Base-by-base conservation (phyloP, 1,140 invertebrate species). In the Hylaeus anthracinus region DNA sequence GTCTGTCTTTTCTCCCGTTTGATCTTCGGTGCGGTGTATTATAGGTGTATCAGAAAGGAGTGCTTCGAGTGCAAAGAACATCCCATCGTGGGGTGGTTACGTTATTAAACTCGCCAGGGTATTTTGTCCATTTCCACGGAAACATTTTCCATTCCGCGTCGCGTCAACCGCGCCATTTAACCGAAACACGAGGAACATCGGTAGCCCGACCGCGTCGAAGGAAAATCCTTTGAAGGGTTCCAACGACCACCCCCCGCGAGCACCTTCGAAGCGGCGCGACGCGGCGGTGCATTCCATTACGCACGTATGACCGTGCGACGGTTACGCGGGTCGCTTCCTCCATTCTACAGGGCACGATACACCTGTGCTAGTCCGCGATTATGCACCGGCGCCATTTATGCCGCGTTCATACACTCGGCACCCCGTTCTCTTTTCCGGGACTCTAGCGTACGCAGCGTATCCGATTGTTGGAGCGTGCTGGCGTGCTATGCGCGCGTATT, bases 331-430 rank as follows among this genome's bases (percentile, higher is more conserved):
- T 12, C 64, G 61, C 41, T 79, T 86, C 66, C 66, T 77, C 56
- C 70, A 61, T 79, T 72, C 55, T 70, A 51, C 60, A 15, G 26
- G 12, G n/a, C 67, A 43, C 66, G 61, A 72, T 82, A 70, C 84
- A 83, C 85, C 73, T 88, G 84, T 61, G 75, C 48, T 80, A 48
- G 41, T 69, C 69, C 58, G 60, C 69, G 70, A 79, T 85, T 83
- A 83, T 86, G 84, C 80, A 72, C 55, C 81, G 67, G 12, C 63
- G 85, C 77, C 75, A 75, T 86, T 85, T 83, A 76, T 75, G 60
- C 39, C 70, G 72, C 79, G 72, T 80, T 85, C 80, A 85, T 79
- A 75, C 69, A 79, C 75, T 71, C 85, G 77, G 56, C 78, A 64
- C 65, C 15, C 41, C 53, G 43, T 61, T 60, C 79, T 14, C 72